Evolutionary conservation across 2,888 invertebrate species (phyloP).

Genomic region (Plagodis dolabraria): DNA sequence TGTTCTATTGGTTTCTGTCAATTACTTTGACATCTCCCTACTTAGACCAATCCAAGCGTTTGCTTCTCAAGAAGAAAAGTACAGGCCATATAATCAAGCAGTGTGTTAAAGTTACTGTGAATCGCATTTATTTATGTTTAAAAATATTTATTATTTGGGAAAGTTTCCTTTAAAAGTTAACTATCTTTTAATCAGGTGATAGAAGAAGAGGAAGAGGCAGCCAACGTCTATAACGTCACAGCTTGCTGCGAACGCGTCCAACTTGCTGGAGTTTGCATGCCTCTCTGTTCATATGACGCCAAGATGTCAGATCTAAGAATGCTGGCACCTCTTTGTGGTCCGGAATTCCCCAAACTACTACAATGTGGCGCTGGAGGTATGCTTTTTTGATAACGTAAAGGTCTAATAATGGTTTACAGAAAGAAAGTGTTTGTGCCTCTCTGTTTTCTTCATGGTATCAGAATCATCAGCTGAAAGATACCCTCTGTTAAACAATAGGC

Average conservation of each 20-base stretch:
- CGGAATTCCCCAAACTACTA: constrained; percentile 90
- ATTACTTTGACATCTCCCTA: no score
- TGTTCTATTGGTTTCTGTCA: no score
- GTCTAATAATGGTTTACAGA: not conserved
- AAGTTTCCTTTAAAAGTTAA: no score
- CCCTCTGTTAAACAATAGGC: no score
- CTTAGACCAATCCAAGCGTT: no score
- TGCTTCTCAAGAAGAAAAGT: no score
- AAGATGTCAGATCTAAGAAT: constrained; percentile 91
- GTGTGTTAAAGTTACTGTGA: no score
- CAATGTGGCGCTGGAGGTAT: constrained; percentile 86
- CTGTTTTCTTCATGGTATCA: no score
- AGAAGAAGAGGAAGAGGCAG: constrained; percentile 85
- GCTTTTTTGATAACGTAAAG: not conserved
- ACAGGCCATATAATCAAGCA: no score
- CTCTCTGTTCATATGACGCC: constrained; percentile 92
- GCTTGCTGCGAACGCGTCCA: constrained; percentile 91
- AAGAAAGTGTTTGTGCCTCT: not conserved
- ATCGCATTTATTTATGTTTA: no score
- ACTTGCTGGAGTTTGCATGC: constrained; percentile 88
- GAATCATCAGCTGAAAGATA: no score
- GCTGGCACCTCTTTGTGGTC: constrained; percentile 89
- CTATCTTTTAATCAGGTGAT: constrained; percentile 63
- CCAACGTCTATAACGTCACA: constrained; percentile 90
- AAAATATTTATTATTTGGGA: no score